Evolutionary conservation across 2,113 vertebrate species (phyloP).

Genomic region (Porphyrio hochstetteri): DNA sequence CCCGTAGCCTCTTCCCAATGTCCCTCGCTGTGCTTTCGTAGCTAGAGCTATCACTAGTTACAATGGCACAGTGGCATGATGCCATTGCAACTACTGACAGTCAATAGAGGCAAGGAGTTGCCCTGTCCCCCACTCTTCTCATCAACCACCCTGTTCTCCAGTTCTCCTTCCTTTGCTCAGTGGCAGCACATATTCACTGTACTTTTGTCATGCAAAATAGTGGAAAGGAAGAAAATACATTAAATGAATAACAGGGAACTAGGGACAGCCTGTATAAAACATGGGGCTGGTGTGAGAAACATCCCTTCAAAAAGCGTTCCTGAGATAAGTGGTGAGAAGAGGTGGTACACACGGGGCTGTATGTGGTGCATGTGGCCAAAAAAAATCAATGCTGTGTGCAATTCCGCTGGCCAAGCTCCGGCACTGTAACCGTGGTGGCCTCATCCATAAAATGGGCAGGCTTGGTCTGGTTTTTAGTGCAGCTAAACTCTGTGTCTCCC

Average conservation of each 20-base stretch:
- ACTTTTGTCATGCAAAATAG: background rate
- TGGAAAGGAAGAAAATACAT: background rate
- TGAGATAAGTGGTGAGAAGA: background rate
- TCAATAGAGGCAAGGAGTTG: background rate
- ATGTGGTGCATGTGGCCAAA: fast-evolving
- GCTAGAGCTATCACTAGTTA: background rate
- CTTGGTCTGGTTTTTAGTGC: background rate
- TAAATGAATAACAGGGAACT: background rate
- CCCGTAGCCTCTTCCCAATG: background rate
- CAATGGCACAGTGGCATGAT: background rate
- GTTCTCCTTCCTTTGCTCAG: background rate
- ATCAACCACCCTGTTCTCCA: background rate
- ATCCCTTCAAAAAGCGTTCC: background rate
- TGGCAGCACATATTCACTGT: background rate
- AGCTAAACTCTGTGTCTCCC: background rate
- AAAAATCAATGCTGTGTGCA: background rate
- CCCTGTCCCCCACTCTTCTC: background rate
- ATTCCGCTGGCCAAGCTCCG: background rate
- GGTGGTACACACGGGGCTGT: fast-evolving
- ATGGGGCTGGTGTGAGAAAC: background rate
- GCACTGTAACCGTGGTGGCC: background rate
- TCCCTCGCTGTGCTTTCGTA: background rate
- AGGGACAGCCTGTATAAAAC: background rate
- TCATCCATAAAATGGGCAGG: background rate
- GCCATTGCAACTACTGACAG: background rate